Evolutionary conservation across 2,888 invertebrate species (phyloP).

Genomic region (Lumbricus terrestris): DNA sequence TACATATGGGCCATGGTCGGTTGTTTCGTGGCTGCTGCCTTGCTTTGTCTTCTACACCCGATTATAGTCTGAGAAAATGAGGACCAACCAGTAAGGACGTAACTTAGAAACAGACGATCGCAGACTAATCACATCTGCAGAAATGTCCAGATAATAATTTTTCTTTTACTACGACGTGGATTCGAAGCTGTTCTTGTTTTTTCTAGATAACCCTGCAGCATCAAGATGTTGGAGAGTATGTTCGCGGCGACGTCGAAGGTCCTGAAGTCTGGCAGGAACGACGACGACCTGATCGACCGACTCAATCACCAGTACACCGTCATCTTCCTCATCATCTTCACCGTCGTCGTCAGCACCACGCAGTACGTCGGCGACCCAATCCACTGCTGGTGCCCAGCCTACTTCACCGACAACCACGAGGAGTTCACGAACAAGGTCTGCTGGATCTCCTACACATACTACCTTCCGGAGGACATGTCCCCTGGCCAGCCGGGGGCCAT

Average conservation of each 20-base stretch:
- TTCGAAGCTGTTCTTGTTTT: background rate
- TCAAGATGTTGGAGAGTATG: conserved; percentile 30
- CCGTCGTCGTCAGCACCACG: conserved; percentile 57
- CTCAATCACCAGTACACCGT: conserved; percentile 47
- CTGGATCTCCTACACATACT: conserved; percentile 44
- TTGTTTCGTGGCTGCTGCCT: background rate
- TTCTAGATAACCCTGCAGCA: background rate
- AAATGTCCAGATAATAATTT: background rate
- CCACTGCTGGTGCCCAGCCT: conserved; percentile 58
- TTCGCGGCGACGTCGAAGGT: conserved; percentile 29
- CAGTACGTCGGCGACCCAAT: conserved; percentile 59
- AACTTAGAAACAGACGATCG: background rate
- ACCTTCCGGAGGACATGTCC: conserved; percentile 34
- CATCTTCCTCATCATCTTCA: conserved; percentile 57
- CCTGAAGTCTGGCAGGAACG: conserved; percentile 29
- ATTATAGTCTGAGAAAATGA: background rate
- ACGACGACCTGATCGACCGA: conserved; percentile 30
- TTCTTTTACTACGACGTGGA: background rate
- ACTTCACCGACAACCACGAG: conserved; percentile 41
- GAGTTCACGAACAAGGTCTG: conserved; percentile 38
- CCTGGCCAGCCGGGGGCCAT: conserved; percentile 30
- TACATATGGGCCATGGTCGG: too few relatives aligned
- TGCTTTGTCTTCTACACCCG: background rate
- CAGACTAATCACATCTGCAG: too few relatives aligned
- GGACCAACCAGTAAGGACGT: background rate